Base-by-base conservation (phyloP, 2,888 invertebrate genomes). In the Sinotaia quadrata region DNA sequence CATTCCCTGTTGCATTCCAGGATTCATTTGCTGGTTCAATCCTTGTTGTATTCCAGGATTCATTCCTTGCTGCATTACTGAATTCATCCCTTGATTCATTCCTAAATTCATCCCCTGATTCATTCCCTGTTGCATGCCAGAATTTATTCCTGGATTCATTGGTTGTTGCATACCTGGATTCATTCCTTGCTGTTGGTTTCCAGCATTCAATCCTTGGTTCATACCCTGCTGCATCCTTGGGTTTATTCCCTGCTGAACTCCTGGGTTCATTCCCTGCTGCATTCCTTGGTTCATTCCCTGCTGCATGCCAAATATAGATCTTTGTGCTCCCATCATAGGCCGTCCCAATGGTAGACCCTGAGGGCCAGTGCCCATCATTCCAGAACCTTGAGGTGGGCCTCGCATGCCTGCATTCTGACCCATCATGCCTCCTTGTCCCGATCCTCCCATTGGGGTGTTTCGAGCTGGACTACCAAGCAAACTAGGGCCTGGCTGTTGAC, bases 351-450 rank as follows among this genome's bases (percentile, higher is more conserved):
- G 54, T 41, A 56, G 65, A 15, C 65, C 65, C 54, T 56, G 37
- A 8, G 44, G 34, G 1, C 63, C 63, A 37, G 62, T 27, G 41
- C 34, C 31, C 62, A 62, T 65, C 66, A 67, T 67, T 18, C 49
- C 54, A 34, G 18, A n/a, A 12, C 31, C 33, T 4, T 47, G 47
- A 21, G 47, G n/a, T n/a, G n/a, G n/a, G 47, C 8, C 24, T n/a
- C 18, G 47, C 47, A 47, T 47, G 47, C 18, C 27, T 15, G 36
- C 36, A 5, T 47, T 47, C 36, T 62, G 51, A 49, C 47, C 69
- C 71, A 18, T 69, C 70, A 60, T 61, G 69, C 59, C 68, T 63
- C 67, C 66, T 62, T 29, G 70, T 67, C 12, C 66, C 37, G 63
- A 67, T 31, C 67, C 70, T 60, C 52, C 34, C 68, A 72, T 66